Percentiles rank a stretch among this genome's conserved stretches.
Evolutionary conservation across 2,113 vertebrate genomes (phyloP).

Genomic region (Cervus canadensis): DNA sequence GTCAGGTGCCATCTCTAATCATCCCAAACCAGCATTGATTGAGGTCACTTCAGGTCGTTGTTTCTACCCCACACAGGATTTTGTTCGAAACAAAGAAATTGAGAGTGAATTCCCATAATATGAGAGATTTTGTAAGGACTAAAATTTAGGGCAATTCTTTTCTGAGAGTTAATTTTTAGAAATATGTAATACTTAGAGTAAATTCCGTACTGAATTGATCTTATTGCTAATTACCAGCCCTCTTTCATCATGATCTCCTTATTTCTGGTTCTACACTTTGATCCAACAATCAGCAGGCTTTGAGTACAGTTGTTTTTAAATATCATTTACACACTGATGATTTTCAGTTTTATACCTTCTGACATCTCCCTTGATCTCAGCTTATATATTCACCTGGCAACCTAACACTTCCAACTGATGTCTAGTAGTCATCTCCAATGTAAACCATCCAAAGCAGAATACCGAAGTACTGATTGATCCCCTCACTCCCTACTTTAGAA

Average conservation of each 20-base stretch:
- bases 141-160: not conserved
- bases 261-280: not conserved
- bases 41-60: constrained; percentile 25
- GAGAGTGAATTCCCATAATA: not conserved
- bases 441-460: not conserved
- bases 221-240: not conserved
- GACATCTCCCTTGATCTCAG: not conserved
- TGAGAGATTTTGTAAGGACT: not conserved
- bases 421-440: not conserved
- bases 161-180: not conserved
- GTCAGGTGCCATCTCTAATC: constrained; percentile 58
- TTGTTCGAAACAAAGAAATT: constrained; percentile 28
- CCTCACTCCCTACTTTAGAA: not conserved
- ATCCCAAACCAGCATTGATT: constrained; percentile 25
- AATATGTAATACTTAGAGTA: not conserved
- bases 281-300: not conserved
- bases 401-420: not conserved
- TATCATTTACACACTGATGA: not conserved
- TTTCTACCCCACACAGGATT: not conserved
- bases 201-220: not conserved
- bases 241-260: not conserved
- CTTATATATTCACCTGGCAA: not conserved
- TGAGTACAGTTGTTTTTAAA: not conserved
- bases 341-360: not conserved
- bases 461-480: not conserved